A percentile compares a stretch with the other conserved stretches of the same genome.
These are phyloP conservation scores for Gari tellinella DNA, from an alignment of 2,888 invertebrate species.

Conservation along the genomic window DNA sequence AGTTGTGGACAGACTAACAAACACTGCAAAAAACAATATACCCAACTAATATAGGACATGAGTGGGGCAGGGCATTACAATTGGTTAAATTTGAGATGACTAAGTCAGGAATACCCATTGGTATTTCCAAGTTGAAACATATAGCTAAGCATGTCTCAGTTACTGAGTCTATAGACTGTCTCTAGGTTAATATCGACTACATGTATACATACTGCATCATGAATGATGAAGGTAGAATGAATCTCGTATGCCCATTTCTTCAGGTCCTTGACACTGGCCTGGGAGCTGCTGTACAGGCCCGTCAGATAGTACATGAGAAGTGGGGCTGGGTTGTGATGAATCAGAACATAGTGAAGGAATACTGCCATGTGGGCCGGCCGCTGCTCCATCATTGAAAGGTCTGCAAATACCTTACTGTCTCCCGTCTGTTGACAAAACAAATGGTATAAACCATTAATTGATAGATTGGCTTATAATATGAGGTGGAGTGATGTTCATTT, in stretches of 20 bases:
- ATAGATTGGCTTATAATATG: neutral
- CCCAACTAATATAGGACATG: too few relatives aligned
- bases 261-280: constrained; percentile 94
- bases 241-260: constrained; percentile 99
- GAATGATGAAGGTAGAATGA: constrained; percentile 92
- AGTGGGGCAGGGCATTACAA: too few relatives aligned
- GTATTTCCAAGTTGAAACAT: too few relatives aligned
- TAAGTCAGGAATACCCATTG: too few relatives aligned
- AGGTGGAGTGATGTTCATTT: neutral
- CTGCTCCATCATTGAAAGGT: constrained; percentile 91
- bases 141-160: too few relatives aligned
- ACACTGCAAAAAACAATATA: too few relatives aligned
- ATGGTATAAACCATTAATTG: neutral
- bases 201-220: constrained; percentile 78
- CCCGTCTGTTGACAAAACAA: constrained; percentile 61
- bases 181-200: too few relatives aligned
- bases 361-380: constrained; percentile 97
- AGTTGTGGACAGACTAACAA: too few relatives aligned
- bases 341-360: constrained; percentile 94
- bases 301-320: constrained; percentile 95
- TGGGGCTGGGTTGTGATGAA: constrained; percentile 92
- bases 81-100: too few relatives aligned
- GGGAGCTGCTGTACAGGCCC: constrained; percentile 91
- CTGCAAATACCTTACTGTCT: constrained; percentile 90
- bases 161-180: too few relatives aligned